phyloP scores from a whole-genome alignment of 2,797 vertebrate genomes.

The Lacerta agilis region DNA sequence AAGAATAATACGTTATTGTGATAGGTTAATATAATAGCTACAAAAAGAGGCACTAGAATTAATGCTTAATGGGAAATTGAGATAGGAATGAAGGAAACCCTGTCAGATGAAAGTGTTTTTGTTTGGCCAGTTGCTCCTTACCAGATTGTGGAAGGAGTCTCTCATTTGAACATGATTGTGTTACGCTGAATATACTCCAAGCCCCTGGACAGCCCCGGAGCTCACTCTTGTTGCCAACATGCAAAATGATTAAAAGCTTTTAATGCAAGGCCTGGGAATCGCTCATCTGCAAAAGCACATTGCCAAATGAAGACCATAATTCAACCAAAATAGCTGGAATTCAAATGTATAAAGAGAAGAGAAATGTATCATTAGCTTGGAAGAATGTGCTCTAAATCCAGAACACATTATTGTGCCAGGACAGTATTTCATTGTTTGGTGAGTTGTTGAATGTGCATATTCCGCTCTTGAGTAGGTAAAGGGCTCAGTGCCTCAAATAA shows the following conservation, averaged over 20 bases:
- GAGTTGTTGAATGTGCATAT: background rate
- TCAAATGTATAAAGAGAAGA: background rate
- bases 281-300: conserved; percentile 15
- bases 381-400: conserved; percentile 1
- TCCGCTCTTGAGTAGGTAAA: no score
- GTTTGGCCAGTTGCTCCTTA: background rate
- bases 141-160: fast-evolving
- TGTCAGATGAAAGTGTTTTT: conserved; percentile 26
- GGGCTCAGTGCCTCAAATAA: no score
- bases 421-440: background rate
- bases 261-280: background rate
- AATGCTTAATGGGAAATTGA: conserved; percentile 34
- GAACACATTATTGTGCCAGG: background rate
- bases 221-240: fast-evolving
- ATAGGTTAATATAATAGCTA: conserved; percentile 2
- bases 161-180: conserved; percentile 25
- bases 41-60: conserved; percentile 1
- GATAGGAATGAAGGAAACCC: background rate
- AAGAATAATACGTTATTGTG: conserved; percentile 24
- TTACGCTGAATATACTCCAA: fast-evolving
- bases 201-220: background rate
- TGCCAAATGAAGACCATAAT: background rate
- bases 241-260: conserved; percentile 13
- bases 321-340: background rate
- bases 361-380: background rate